Evolutionary conservation across 2,797 vertebrate genomes (phyloP).

Genomic region (Chelidonichthys spinosus): DNA sequence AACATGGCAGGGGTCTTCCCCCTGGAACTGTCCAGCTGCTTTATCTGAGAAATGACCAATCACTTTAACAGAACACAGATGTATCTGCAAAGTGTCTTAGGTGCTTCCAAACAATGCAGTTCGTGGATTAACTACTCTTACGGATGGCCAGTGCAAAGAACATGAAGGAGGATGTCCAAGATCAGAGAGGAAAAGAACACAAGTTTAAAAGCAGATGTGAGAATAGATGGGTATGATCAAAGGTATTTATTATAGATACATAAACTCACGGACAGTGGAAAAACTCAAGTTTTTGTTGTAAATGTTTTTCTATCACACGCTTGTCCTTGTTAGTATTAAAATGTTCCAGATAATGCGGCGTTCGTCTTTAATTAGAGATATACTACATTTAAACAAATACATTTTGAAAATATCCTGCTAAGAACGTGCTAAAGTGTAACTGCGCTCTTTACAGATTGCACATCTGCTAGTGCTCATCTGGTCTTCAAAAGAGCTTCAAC

Average conservation of each 20-base stretch:
- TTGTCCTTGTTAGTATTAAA: constrained; percentile 6
- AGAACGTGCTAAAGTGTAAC: constrained; percentile 52
- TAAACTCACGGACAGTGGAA: constrained; percentile 20
- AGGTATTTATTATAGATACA: constrained; percentile 45
- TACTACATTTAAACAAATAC: constrained; percentile 33
- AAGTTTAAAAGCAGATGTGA: constrained; percentile 74
- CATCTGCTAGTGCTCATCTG: constrained; percentile 82
- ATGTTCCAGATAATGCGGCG: constrained; percentile 5
- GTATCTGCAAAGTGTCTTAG: constrained; percentile 76
- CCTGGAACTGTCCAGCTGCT: constrained; percentile 80
- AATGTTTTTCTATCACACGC: background rate
- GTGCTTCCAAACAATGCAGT: constrained; percentile 74
- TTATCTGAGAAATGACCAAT: constrained; percentile 79
- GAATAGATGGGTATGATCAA: constrained; percentile 59
- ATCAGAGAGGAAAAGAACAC: constrained; percentile 60
- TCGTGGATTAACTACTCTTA: constrained; percentile 70
- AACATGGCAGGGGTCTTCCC: constrained; percentile 83
- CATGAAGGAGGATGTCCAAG: constrained; percentile 63
- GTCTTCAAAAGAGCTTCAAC: constrained; percentile 64
- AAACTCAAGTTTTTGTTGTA: constrained; percentile 3
- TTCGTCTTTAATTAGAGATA: constrained; percentile 36
- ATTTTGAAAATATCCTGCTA: constrained; percentile 47
- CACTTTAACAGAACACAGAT: constrained; percentile 83
- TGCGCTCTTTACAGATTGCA: constrained; percentile 61
- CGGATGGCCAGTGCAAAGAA: constrained; percentile 61